Percentiles rank a stretch among this genome's conserved stretches.
phyloP scores from a whole-genome alignment of 2,888 invertebrate genomes.

The Leucozona laternaria region DNA sequence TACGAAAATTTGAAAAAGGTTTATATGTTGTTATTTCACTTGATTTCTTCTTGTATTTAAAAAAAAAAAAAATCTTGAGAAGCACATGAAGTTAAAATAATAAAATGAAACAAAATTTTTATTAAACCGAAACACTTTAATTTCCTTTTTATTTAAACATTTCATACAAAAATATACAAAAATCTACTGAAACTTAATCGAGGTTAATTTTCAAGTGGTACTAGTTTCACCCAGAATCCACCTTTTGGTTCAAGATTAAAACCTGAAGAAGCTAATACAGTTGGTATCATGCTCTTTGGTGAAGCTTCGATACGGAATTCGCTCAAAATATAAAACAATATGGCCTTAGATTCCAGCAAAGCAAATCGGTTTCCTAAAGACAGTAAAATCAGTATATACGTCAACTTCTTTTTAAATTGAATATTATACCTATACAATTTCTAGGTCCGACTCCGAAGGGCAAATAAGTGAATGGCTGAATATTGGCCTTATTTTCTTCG shows the following conservation, averaged over 20 bases:
- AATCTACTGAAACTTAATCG: not conserved
- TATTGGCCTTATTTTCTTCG: slow-evolving; percentile 85
- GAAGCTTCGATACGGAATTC: slow-evolving; percentile 79
- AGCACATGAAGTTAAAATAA: too few relatives aligned
- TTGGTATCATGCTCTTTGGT: slow-evolving; percentile 78
- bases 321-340: slow-evolving; percentile 80
- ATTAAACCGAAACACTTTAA: too few relatives aligned
- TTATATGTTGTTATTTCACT: too few relatives aligned
- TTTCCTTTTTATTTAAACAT: not conserved
- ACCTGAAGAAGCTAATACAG: slow-evolving; percentile 76
- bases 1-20: too few relatives aligned
- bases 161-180: not conserved
- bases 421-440: slow-evolving; percentile 85
- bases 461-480: slow-evolving; percentile 84
- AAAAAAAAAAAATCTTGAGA: too few relatives aligned
- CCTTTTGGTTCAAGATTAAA: slow-evolving; percentile 79
- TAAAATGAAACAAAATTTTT: not conserved
- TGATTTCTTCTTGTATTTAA: too few relatives aligned
- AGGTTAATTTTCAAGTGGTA: slow-evolving; percentile 58
- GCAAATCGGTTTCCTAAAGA: slow-evolving; percentile 81
- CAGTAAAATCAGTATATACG: not conserved
- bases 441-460: slow-evolving; percentile 87
- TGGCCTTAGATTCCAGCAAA: slow-evolving; percentile 80
- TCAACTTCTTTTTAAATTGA: too few relatives aligned
- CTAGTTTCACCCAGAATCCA: slow-evolving; percentile 81